Percentiles rank a stretch among this genome's conserved stretches.
These are phyloP conservation scores for Tetragonisca angustula DNA, from an alignment of 2,888 invertebrate species.

Conservation along the genomic window DNA sequence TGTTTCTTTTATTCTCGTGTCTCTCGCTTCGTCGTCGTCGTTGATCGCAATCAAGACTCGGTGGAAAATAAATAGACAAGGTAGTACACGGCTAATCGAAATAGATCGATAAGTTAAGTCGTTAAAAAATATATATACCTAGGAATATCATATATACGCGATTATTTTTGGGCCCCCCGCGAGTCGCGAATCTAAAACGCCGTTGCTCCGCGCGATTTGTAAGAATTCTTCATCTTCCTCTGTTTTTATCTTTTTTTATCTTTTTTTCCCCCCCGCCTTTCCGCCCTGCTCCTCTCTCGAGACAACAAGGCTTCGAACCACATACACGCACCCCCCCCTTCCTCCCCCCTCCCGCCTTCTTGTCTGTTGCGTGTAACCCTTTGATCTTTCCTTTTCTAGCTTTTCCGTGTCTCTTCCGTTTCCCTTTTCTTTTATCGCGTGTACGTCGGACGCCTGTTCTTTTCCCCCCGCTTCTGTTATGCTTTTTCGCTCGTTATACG, in stretches of 20 bases:
- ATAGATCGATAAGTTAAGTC: slow-evolving; percentile 72
- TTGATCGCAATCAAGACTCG: slow-evolving; percentile 68
- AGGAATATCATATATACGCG: slow-evolving; percentile 69
- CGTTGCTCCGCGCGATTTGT: slow-evolving; percentile 67
- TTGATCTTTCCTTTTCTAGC: slow-evolving; percentile 1
- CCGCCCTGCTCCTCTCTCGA: background rate
- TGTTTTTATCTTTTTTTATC: background rate
- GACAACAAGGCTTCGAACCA: slow-evolving; percentile 16
- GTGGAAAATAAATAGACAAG: slow-evolving; percentile 70
- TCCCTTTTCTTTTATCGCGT: background rate
- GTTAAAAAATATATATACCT: slow-evolving; percentile 75
- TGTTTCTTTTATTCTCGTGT: slow-evolving; percentile 9
- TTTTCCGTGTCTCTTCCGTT: slow-evolving; percentile 19
- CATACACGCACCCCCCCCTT: background rate
- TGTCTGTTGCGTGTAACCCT: slow-evolving; percentile 11
- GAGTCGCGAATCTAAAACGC: slow-evolving; percentile 68
- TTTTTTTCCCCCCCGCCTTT: background rate
- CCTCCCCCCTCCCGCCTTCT: no score
- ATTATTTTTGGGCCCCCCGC: slow-evolving; percentile 70
- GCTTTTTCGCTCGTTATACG: slow-evolving; percentile 40
- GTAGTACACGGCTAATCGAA: slow-evolving; percentile 66
- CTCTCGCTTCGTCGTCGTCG: slow-evolving; percentile 66
- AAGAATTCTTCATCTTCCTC: slow-evolving; percentile 61
- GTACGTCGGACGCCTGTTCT: slow-evolving; percentile 32
- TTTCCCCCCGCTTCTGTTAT: background rate